These are phyloP conservation scores for Drosophila neoperkinsi DNA, from an alignment of 2,888 invertebrate genomes.

Conservation along the genomic window DNA sequence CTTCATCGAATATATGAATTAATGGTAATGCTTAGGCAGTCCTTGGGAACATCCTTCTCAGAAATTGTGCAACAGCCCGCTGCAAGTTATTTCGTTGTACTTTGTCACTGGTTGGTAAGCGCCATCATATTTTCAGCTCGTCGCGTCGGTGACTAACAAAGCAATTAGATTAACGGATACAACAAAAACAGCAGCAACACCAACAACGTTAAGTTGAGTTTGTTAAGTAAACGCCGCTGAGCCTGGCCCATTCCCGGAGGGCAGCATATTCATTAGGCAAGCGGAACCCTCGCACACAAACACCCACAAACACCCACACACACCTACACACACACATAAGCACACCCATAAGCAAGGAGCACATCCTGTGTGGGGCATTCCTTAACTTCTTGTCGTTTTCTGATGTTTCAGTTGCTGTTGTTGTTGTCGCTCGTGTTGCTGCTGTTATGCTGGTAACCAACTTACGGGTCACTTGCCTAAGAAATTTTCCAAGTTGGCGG, in stretches of 20 bases:
- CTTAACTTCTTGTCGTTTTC: constrained; percentile 33
- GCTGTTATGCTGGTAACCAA: constrained; percentile 45
- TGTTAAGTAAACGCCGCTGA: constrained; percentile 68
- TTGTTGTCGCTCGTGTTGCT: constrained; percentile 16
- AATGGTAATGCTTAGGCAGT: background rate
- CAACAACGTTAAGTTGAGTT: constrained; percentile 65
- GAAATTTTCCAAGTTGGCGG: constrained; percentile 64
- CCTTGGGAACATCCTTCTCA: background rate
- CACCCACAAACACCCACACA: background rate
- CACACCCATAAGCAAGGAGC: constrained; percentile 22
- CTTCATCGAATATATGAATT: background rate
- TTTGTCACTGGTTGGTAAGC: constrained; percentile 1
- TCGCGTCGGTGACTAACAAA: constrained; percentile 70
- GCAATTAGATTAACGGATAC: constrained; percentile 72
- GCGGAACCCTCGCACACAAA: constrained; percentile 15
- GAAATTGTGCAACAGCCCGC: constrained; percentile 31
- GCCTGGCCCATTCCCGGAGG: constrained; percentile 36
- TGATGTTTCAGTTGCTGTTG: constrained; percentile 22
- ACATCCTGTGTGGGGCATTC: constrained; percentile 45
- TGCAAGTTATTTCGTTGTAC: background rate
- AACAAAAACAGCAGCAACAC: constrained; percentile 39
- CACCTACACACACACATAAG: background rate
- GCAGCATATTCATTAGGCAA: constrained; percentile 73
- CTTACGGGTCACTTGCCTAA: constrained; percentile 72
- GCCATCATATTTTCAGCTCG: constrained; percentile 67